Base-by-base conservation (phyloP, 2,113 vertebrate species). In the Ceyx cyanopectus region DNA sequence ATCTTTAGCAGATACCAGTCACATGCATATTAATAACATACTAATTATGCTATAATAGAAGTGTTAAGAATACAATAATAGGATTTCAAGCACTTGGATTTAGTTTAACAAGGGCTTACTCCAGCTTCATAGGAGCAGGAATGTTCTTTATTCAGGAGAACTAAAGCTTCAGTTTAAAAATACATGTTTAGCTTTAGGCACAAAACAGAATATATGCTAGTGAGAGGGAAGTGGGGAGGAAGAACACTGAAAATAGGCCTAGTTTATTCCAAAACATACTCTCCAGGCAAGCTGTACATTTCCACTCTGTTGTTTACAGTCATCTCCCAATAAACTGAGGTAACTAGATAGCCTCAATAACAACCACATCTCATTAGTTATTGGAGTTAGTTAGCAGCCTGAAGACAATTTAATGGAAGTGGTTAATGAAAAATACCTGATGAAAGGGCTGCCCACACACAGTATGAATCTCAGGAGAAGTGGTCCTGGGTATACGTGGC, bases 141-240 rank as follows among this genome's bases (percentile, higher is more conserved):
- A 77, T 23, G 24, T 69, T 80, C 29, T 80, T 63, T n/a, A 66
- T 53, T 82, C 65, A 85, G 24, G 11, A 81, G 68, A 90, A 88
- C 24, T 67, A 95, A 93, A 91, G 24, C 16, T 54, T 79, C 51
- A 40, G 8, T 85, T 89, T 60, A 66, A 77, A 85, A 90, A 74
- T 30, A 67, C 20, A 56, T 56, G 22, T 60, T 77, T 57, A 85
- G 57, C 40, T 93, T 95, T 53, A 84, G 57, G 73, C 57, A 84
- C 10, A 30, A 74, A 85, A 69, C 12, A 66, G 51, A 90, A 50
- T 46, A 81, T 9, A 56, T 14, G 7, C 40, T 29, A 67, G n/a
- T 40, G 53, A 81, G 54, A 65, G 29, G 50, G 48, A 66, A 77
- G 37, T 14, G 24, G 3, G 6, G n/a, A 20, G 6, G 9, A 72